phyloP scores from a whole-genome alignment of 2,113 vertebrate genomes.

The Tachysurus fulvidraco region DNA sequence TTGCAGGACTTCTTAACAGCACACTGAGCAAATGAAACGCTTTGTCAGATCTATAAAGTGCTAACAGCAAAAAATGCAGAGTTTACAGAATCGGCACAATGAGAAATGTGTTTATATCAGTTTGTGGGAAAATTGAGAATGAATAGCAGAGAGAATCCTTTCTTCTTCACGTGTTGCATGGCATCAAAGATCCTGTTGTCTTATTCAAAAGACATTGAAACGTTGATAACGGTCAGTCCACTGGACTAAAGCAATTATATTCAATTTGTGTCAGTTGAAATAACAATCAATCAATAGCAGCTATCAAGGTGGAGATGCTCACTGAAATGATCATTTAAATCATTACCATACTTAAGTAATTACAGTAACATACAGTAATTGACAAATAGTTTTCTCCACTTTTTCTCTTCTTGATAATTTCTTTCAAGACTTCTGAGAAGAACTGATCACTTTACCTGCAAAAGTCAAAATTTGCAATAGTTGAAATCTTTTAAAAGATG shows the following conservation, averaged over 20 bases:
- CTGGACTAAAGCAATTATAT: constrained; percentile 7
- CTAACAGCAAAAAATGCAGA: background rate
- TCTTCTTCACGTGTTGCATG: background rate
- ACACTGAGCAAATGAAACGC: constrained; percentile 29
- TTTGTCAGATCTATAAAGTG: constrained; percentile 13
- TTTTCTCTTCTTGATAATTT: background rate
- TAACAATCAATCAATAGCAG: constrained; percentile 6
- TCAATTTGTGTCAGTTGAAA: background rate
- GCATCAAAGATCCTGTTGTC: background rate
- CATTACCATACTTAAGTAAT: too few species aligned
- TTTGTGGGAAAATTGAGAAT: background rate
- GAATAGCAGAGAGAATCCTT: background rate
- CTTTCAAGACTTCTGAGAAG: background rate
- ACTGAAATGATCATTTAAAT: background rate
- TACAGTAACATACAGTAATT: too few species aligned
- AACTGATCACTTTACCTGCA: background rate
- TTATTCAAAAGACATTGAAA: background rate
- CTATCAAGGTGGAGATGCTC: background rate
- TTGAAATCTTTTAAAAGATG: background rate
- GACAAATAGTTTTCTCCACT: background rate
- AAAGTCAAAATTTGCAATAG: background rate
- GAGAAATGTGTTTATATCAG: background rate
- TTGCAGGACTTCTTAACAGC: constrained; percentile 26
- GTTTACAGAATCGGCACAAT: background rate
- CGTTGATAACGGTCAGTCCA: background rate